Percentiles rank a stretch among this genome's conserved stretches.
Conservation (phyloP, 1,140 invertebrate genomes). For the Chionoecetes opilio region DNA sequence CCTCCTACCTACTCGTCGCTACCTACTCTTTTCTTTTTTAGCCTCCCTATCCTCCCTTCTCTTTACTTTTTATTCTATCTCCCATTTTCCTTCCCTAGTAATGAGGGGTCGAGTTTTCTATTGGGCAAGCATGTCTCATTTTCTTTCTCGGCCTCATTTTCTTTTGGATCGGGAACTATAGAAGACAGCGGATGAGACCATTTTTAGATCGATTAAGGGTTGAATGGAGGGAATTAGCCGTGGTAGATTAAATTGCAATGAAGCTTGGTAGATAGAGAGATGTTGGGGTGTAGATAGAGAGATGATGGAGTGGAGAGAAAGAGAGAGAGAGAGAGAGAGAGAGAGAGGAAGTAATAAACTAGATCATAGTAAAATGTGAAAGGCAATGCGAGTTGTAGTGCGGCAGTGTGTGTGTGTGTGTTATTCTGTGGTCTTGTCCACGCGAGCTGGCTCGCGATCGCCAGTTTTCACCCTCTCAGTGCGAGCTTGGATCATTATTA, state of each 20-base stretch:
- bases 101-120: background rate
- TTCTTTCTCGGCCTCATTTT: conserved; percentile 19
- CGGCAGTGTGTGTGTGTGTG: too few relatives aligned
- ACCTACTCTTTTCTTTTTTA: background rate
- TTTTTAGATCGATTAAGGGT: background rate
- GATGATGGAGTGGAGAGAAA: background rate
- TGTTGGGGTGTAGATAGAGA: background rate
- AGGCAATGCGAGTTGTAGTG: background rate
- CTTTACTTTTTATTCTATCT: background rate
- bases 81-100: background rate
- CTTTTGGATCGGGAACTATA: background rate
- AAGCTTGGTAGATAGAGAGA: background rate
- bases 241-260: background rate
- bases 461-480: too few relatives aligned
- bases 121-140: background rate
- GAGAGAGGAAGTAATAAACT: background rate
- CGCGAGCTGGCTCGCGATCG: too few relatives aligned
- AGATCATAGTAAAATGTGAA: background rate
- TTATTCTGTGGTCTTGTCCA: too few relatives aligned
- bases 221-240: background rate
- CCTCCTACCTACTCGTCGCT: background rate
- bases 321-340: conserved; percentile 38
- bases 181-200: background rate
- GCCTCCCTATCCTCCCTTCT: background rate
- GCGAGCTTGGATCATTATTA: too few relatives aligned